Evolutionary conservation across 2,113 vertebrate genomes (phyloP), one percentile per base, ranked within the genome.

Genomic region (Rhinopithecus roxellana): DNA sequence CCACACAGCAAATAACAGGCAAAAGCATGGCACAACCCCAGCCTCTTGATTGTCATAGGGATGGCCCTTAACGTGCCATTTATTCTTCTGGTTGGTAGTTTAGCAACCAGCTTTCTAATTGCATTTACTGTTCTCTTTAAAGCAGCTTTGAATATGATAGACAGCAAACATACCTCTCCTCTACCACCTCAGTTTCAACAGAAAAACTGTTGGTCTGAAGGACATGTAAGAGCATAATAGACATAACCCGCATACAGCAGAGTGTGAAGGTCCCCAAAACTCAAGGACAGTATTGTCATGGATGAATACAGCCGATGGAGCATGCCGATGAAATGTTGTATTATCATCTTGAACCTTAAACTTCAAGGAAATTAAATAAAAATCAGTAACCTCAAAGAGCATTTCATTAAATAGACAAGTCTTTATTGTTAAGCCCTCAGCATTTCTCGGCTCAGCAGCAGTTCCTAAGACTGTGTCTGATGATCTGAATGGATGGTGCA

Each of bases 161-260:
- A 90, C 18, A 90, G 75, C 50, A 40, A 82, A 90, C 83, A 80
- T 55, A 93, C 45, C 64, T 38, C 72, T 84, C n/a, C 72, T 45
- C 40, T 80, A 13, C 64, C 77, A 94, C 90, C 82, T 82, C 52
- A 95, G n/a, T 78, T 80, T 95, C 93, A 97, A 69, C 48, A 50
- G 72, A 97, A 97, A 97, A 87, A 79, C 97, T 93, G 89, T 89
- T 94, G 20, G 89, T 97, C 85, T 97, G 92, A 97, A 98, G 93
- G 92, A 83, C 94, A 79, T 22, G 35, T 50, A 5, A 85, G 64
- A 89, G 83, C 89, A 7, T 93, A 91, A 7, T 93, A 91, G 93
- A 94, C 86, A 89, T 97, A 69, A 84, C 83, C 74, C 84, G 0
- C 77, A 52, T 96, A 94, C 94, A 95, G 79, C 89, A 74, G 59